These are phyloP conservation scores for Armadillidium nasatum DNA, from an alignment of 1,140 invertebrate species.

Conservation along the genomic window DNA sequence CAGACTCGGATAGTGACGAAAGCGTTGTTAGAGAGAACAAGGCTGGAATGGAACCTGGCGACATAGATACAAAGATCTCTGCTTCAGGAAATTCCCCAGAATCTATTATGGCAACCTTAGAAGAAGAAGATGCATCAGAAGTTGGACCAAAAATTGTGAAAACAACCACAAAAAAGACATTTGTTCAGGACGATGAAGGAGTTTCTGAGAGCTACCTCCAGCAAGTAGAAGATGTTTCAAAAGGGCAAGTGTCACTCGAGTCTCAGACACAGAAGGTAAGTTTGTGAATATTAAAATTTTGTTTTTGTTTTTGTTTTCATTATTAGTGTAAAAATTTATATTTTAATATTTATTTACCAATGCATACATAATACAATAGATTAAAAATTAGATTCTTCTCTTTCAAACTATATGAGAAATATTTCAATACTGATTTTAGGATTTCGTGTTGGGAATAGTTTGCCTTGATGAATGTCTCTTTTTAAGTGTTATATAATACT, in stretches of 20 bases:
- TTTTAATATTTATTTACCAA: not conserved
- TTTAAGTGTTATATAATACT: too few relatives aligned
- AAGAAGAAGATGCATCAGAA: not conserved
- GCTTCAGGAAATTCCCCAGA: slow-evolving; percentile 11
- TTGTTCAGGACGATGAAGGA: slow-evolving; percentile 76
- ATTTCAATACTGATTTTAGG: too few relatives aligned
- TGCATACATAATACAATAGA: too few relatives aligned
- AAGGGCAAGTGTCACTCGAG: slow-evolving; percentile 55
- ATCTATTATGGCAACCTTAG: not conserved
- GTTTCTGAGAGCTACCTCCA: slow-evolving; percentile 82
- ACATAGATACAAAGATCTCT: slow-evolving; percentile 30
- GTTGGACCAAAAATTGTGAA: slow-evolving; percentile 74
- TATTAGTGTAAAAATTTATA: not conserved
- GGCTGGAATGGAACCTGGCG: slow-evolving; percentile 37
- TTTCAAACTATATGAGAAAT: too few relatives aligned
- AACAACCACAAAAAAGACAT: slow-evolving; percentile 80
- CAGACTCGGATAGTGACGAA: slow-evolving; percentile 33
- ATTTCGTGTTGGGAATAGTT: too few relatives aligned
- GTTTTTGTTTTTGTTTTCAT: not conserved
- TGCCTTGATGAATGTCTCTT: too few relatives aligned
- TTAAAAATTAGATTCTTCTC: too few relatives aligned
- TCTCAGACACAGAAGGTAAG: slow-evolving; percentile 18
- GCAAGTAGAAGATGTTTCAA: slow-evolving; percentile 70
- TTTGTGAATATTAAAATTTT: slow-evolving; percentile 16
- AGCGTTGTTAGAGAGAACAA: slow-evolving; percentile 44